phyloP scores from a whole-genome alignment of 2,888 invertebrate genomes.

The Melanotus villosus region DNA sequence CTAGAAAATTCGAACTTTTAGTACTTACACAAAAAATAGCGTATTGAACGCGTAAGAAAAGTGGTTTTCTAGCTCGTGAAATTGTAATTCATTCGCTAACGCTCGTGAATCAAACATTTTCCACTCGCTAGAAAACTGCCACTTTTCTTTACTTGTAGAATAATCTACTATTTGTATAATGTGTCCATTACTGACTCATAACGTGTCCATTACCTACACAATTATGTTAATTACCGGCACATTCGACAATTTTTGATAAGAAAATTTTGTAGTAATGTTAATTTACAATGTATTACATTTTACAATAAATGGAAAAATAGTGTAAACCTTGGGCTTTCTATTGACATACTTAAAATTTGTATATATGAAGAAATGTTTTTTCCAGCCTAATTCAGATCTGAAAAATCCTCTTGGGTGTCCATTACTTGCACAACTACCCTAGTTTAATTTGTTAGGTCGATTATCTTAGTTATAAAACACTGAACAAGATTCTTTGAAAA shows the following conservation, averaged over 20 bases:
- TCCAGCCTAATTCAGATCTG: background rate
- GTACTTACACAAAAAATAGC: no score
- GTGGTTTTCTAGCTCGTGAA: no score
- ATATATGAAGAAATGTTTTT: background rate
- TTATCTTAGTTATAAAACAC: no score
- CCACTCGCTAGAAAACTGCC: no score
- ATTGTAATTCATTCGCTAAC: no score
- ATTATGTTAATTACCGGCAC: background rate
- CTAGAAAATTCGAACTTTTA: no score
- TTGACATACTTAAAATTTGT: background rate
- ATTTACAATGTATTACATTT: background rate
- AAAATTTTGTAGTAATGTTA: background rate
- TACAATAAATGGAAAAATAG: background rate
- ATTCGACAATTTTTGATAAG: background rate
- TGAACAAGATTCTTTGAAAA: no score
- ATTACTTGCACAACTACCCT: background rate
- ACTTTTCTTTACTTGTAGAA: no score
- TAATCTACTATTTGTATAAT: no score
- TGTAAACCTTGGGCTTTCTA: background rate
- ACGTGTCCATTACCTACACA: slow-evolving; percentile 8
- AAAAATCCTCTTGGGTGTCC: background rate
- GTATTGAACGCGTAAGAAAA: no score
- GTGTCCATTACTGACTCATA: slow-evolving; percentile 14
- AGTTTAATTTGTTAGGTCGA: no score
- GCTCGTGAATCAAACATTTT: no score